Conservation (phyloP, 2,113 vertebrate genomes). For the Tachycineta bicolor region DNA sequence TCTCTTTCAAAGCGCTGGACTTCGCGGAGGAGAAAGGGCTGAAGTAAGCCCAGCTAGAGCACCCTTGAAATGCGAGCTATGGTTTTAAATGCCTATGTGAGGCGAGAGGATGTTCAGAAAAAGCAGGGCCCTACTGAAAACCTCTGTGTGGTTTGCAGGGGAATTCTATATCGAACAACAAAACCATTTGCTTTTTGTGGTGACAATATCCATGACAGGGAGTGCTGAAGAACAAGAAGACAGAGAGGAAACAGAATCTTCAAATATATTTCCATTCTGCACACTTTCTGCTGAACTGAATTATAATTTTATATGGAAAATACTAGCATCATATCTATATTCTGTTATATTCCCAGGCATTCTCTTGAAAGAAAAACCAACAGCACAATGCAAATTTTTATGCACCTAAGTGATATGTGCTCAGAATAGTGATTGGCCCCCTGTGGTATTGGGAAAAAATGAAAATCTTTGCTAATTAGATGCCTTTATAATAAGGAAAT, state of each 20-base stretch:
- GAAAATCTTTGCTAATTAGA: conserved; percentile 79
- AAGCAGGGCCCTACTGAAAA: neutral
- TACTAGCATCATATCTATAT: conserved; percentile 14
- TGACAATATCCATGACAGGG: neutral
- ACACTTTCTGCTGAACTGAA: neutral
- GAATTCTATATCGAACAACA: neutral
- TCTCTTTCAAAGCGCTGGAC: neutral
- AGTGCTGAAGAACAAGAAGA: neutral
- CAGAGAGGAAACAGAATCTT: conserved; percentile 1
- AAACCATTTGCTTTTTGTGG: neutral
- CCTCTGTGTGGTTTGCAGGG: neutral
- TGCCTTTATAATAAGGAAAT: conserved; percentile 69
- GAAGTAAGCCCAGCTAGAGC: neutral
- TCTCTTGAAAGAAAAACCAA: conserved; percentile 66
- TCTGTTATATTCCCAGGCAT: conserved; percentile 45
- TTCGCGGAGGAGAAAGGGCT: neutral
- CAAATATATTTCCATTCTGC: neutral
- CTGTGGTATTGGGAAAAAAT: conserved; percentile 62
- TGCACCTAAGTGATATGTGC: conserved; percentile 72
- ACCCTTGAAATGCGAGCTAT: neutral
- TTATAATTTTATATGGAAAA: conserved; percentile 23
- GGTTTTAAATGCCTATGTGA: neutral
- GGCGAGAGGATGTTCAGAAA: neutral
- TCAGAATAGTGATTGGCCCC: conserved; percentile 71
- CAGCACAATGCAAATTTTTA: conserved; percentile 75